phyloP scores from a whole-genome alignment of 37 sponge, comb jelly and placozoan species.

The Eunapius fragilis region DNA sequence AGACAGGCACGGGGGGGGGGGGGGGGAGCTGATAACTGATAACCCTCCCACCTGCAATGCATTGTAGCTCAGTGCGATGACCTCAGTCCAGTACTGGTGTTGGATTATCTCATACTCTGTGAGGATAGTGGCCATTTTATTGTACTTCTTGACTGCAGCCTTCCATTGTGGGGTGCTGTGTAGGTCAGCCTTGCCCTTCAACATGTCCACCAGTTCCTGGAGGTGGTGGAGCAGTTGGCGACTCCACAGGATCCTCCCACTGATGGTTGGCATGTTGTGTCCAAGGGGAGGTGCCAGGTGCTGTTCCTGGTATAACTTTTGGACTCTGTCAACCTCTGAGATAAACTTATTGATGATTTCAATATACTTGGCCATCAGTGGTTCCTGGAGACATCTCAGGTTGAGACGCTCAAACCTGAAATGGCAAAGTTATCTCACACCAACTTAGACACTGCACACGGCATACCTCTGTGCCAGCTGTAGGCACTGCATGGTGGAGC shows the following conservation, averaged over 20 bases:
- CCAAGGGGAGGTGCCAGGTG: constrained; percentile 69
- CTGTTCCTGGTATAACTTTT: constrained; percentile 55
- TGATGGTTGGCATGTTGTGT: constrained; percentile 79
- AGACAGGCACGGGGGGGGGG: neutral
- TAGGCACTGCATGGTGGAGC: constrained; percentile 38
- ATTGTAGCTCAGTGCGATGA: constrained; percentile 30
- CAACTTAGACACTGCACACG: neutral
- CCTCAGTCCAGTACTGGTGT: constrained; percentile 81
- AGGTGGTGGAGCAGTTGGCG: constrained; percentile 79
- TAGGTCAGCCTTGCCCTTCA: constrained; percentile 48
- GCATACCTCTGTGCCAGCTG: constrained; percentile 51
- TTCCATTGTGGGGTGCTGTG: constrained; percentile 53
- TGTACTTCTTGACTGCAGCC: constrained; percentile 74
- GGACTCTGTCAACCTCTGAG: constrained; percentile 55
- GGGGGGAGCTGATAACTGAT: neutral
- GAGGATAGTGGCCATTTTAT: constrained; percentile 82
- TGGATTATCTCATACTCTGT: constrained; percentile 92
- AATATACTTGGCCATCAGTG: constrained; percentile 41
- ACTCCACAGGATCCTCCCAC: constrained; percentile 85
- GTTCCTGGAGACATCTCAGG: constrained; percentile 45
- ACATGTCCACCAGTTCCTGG: constrained; percentile 77
- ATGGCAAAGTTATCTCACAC: neutral
- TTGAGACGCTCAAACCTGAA: constrained; percentile 69
- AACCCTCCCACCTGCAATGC: constrained; percentile 35
- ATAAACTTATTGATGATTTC: constrained; percentile 45